phyloP scores from a whole-genome alignment of 2,888 invertebrate species.

The Hydraecia micacea region DNA sequence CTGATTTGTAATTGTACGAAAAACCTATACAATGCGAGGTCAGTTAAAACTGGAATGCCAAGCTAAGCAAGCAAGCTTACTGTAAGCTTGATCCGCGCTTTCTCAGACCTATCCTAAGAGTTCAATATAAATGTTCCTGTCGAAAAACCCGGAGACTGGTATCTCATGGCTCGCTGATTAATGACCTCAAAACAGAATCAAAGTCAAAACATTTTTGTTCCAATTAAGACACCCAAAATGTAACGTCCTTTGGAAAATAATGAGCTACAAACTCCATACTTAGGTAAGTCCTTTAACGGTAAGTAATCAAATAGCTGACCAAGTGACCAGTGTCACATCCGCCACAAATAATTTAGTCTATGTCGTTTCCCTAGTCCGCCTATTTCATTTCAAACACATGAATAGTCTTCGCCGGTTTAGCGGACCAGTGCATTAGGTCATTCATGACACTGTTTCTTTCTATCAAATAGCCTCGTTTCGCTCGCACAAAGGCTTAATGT shows the following conservation, averaged over 20 bases:
- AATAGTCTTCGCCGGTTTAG: conserved; percentile 67
- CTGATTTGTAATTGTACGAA: too few species aligned
- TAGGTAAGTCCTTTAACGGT: background rate
- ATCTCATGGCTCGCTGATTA: background rate
- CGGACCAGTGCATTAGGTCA: conserved; percentile 80
- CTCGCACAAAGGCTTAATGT: conserved; percentile 61
- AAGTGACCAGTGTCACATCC: conserved; percentile 36
- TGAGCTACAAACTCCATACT: background rate
- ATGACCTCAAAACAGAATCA: background rate
- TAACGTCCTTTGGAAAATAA: background rate
- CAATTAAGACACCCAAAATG: background rate
- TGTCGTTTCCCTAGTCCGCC: conserved; percentile 55
- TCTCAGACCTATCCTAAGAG: background rate
- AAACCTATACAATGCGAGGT: too few species aligned
- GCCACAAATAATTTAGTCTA: conserved; percentile 49
- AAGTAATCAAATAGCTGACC: background rate
- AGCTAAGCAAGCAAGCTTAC: too few species aligned
- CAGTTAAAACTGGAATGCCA: too few species aligned
- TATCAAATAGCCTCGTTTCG: conserved; percentile 60
- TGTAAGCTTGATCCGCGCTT: too few species aligned
- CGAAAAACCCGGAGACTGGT: background rate
- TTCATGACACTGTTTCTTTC: conserved; percentile 67
- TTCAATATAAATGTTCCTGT: background rate
- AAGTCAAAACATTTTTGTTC: background rate
- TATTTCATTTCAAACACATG: conserved; percentile 60